phyloP scores from a whole-genome alignment of 2,888 invertebrate species.

The Blastobasis lacticolella region DNA sequence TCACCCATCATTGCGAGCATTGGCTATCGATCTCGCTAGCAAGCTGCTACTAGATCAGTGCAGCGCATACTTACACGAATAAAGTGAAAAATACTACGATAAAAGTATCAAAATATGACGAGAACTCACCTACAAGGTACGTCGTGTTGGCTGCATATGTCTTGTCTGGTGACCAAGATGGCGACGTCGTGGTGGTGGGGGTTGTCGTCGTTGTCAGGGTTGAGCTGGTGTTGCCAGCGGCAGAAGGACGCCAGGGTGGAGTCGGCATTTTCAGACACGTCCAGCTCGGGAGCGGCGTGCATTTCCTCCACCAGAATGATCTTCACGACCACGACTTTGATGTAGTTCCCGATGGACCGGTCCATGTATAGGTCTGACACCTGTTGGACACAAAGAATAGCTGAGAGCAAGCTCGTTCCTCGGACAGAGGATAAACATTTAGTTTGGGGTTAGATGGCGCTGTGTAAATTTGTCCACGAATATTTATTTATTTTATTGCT shows the following conservation, averaged over 20 bases:
- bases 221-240: constrained; percentile 84
- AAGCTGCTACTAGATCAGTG: too few species aligned
- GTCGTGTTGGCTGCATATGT: constrained; percentile 78
- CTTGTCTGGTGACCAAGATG: constrained; percentile 86
- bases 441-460: too few species aligned
- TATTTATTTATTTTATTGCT: too few species aligned
- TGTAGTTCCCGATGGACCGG: constrained; percentile 91
- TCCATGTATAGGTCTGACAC: constrained; percentile 88
- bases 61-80: too few species aligned
- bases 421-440: too few species aligned
- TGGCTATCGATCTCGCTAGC: too few species aligned
- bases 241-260: constrained; percentile 89
- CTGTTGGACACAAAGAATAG: constrained; percentile 29
- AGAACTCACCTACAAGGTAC: constrained; percentile 67
- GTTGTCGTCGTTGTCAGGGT: constrained; percentile 83
- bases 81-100: background rate
- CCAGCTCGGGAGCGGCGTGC: constrained; percentile 76
- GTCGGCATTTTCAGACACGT: constrained; percentile 87
- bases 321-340: constrained; percentile 91
- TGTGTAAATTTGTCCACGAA: too few species aligned
- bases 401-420: too few species aligned
- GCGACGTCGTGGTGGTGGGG: constrained; percentile 94
- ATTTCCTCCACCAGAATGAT: constrained; percentile 84
- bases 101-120: constrained; percentile 6
- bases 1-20: too few species aligned